Conservation (phyloP, 2,113 vertebrate genomes). For the Neotragus pygmaeus region DNA sequence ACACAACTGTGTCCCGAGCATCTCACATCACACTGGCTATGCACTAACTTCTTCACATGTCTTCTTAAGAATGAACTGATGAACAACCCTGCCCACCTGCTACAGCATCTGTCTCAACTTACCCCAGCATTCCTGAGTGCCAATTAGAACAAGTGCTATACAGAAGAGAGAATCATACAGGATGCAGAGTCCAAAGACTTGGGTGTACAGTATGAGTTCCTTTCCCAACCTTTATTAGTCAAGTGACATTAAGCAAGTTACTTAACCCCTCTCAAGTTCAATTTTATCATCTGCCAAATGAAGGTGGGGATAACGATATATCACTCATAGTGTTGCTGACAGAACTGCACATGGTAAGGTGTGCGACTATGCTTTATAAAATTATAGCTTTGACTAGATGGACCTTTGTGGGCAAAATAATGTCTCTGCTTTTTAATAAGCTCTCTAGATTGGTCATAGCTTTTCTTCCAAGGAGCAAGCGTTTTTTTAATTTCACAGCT, state of each 20-base stretch:
- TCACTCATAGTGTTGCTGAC: background rate
- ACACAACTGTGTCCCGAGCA: background rate
- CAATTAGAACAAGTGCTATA: background rate
- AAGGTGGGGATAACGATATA: background rate
- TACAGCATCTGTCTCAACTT: background rate
- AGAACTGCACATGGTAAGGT: background rate
- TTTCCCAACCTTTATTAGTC: background rate
- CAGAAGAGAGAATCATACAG: background rate
- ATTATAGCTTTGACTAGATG: background rate
- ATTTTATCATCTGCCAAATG: background rate
- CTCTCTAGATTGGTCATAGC: background rate
- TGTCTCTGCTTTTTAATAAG: background rate
- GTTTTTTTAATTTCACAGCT: background rate
- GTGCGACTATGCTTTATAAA: background rate
- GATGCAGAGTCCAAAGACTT: background rate
- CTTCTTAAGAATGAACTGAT: background rate
- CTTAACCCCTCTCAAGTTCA: background rate
- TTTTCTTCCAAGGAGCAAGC: background rate
- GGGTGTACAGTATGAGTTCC: background rate
- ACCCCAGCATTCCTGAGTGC: background rate
- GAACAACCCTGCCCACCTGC: background rate
- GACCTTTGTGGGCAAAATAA: background rate
- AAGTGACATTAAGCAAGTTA: constrained; percentile 7
- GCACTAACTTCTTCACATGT: background rate
- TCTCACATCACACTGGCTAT: background rate